A percentile compares a stretch with the other conserved stretches of the same genome.
These are phyloP conservation scores for Drosophila kurseongensis DNA, from an alignment of 1,140 invertebrate genomes.

Conservation along the genomic window DNA sequence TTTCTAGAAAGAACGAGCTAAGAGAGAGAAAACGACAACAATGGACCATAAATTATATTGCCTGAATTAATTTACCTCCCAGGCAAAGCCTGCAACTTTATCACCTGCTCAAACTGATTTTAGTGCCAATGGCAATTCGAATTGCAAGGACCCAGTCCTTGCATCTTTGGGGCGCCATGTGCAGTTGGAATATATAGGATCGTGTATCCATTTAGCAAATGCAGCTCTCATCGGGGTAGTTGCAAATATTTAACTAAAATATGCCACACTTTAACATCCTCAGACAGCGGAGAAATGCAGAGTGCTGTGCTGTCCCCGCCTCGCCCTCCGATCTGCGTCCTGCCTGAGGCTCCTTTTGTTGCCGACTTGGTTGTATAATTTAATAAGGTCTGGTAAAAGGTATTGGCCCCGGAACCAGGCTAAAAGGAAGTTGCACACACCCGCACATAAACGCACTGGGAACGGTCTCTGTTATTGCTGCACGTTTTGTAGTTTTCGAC, in stretches of 20 bases:
- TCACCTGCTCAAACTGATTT: conserved; percentile 56
- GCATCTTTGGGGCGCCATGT: conserved; percentile 28
- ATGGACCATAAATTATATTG: conserved; percentile 74
- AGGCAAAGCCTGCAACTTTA: conserved; percentile 57
- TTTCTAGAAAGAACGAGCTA: not conserved
- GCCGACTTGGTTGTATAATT: conserved; percentile 66
- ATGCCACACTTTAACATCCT: conserved; percentile 71
- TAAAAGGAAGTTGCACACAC: conserved; percentile 42
- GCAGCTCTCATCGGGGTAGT: conserved; percentile 68
- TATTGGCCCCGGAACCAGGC: conserved; percentile 50
- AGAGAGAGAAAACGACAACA: conserved; percentile 35
- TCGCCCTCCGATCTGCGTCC: conserved; percentile 1
- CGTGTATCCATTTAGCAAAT: conserved; percentile 51
- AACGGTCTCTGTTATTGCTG: conserved; percentile 45
- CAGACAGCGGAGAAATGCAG: conserved; percentile 41
- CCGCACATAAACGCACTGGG: conserved; percentile 14
- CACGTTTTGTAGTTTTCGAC: conserved; percentile 76
- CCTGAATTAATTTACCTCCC: conserved; percentile 66
- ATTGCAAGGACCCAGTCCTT: conserved; percentile 37
- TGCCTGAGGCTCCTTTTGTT: conserved; percentile 44
- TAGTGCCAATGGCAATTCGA: conserved; percentile 28
- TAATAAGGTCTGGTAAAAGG: conserved; percentile 74
- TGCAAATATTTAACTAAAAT: conserved; percentile 79
- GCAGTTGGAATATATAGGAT: conserved; percentile 8
- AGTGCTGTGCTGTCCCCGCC: not conserved